Evolutionary conservation across 2,113 vertebrate species (phyloP).

Genomic region (Ochotona curzoniae): DNA sequence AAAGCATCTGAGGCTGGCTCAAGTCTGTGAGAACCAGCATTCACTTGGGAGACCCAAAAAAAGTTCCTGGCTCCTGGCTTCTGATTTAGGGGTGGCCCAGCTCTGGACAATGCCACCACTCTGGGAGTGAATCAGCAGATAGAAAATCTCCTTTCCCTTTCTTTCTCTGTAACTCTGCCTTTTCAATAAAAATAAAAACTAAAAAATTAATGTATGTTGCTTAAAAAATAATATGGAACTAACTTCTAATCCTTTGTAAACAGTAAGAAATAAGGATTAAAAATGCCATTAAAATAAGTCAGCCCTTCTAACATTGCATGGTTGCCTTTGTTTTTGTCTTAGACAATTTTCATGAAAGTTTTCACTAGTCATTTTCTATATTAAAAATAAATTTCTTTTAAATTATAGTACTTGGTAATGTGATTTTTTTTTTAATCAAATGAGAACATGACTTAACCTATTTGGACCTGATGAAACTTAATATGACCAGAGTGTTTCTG

Average conservation of each 20-base stretch:
- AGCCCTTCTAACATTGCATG: neutral
- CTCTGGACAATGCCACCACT: no score
- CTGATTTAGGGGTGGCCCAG: no score
- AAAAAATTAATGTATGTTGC: neutral
- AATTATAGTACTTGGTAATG: neutral
- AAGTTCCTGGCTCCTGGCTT: no score
- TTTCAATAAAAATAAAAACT: neutral
- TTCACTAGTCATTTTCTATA: neutral
- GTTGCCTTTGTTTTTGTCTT: neutral
- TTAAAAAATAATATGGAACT: neutral
- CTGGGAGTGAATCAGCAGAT: no score
- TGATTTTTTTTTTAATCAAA: neutral
- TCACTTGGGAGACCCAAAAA: no score
- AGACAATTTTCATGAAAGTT: neutral
- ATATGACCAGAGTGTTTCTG: neutral
- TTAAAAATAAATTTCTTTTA: neutral
- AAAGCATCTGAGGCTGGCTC: no score
- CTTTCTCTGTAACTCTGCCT: no score
- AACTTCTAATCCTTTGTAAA: conserved; percentile 5
- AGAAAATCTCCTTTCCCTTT: no score
- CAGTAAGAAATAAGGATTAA: neutral
- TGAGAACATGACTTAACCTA: neutral
- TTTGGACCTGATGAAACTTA: neutral
- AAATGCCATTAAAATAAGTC: neutral
- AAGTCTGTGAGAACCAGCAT: no score